Percentiles rank a stretch among this genome's conserved stretches.
Evolutionary conservation across 2,888 invertebrate species (phyloP).

Genomic region (Caenorhabditis drosophilae): DNA sequence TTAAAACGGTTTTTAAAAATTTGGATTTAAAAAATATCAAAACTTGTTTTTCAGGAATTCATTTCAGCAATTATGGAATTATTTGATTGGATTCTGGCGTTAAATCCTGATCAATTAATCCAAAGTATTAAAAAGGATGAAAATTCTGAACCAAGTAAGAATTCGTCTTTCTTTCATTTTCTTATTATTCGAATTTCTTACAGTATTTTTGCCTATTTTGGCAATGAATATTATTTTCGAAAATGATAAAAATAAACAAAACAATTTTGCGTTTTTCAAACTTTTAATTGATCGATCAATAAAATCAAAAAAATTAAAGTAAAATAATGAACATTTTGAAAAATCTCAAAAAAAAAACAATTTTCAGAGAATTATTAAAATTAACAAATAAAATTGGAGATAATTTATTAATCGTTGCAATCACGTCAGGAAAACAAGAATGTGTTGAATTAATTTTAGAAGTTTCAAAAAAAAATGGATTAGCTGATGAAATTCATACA

Average conservation of each 20-base stretch:
- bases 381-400: constrained; percentile 15
- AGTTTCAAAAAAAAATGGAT: constrained; percentile 10
- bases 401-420: constrained; percentile 13
- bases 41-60: constrained; percentile 21
- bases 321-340: too few species aligned
- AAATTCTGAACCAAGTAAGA: background rate
- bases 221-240: constrained; percentile 24
- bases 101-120: constrained; percentile 23
- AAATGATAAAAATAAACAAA: constrained; percentile 15
- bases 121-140: constrained; percentile 6
- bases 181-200: background rate
- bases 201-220: constrained; percentile 9
- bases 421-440: constrained; percentile 8
- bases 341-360: constrained; percentile 20
- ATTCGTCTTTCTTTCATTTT: too few species aligned
- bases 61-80: constrained; percentile 24
- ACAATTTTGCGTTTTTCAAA: constrained; percentile 30
- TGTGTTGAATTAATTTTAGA: constrained; percentile 23
- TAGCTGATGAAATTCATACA: constrained; percentile 35
- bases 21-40: too few species aligned
- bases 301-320: too few species aligned
- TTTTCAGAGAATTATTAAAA: constrained; percentile 15
- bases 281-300: constrained; percentile 24
- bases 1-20: too few species aligned
- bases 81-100: constrained; percentile 29